Percentiles rank a stretch among this genome's conserved stretches.
Evolutionary conservation across 2,113 vertebrate species (phyloP).

Genomic region (Leptosomus discolor): DNA sequence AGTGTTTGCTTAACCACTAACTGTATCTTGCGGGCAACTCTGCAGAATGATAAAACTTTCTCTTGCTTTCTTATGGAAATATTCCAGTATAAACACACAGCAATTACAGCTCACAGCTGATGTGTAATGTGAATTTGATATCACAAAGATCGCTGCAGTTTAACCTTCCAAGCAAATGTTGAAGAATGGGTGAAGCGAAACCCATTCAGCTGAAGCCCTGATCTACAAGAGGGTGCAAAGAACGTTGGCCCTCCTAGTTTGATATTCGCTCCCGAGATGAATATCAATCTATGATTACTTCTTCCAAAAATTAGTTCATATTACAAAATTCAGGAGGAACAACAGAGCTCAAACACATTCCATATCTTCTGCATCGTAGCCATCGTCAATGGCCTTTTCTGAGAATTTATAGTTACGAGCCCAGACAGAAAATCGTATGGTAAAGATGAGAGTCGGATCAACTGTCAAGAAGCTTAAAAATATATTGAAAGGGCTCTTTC

Average conservation of each 20-base stretch:
- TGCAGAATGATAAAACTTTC: neutral
- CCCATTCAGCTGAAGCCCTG: fast-evolving
- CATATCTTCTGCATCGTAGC: neutral
- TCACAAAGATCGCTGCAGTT: neutral
- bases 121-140: no score
- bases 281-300: neutral
- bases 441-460: neutral
- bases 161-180: neutral
- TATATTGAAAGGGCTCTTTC: neutral
- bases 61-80: neutral
- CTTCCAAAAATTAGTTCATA: neutral
- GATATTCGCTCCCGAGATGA: neutral
- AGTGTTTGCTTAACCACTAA: neutral
- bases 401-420: neutral
- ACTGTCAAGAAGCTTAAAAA: neutral
- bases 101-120: no score
- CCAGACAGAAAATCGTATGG: neutral
- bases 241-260: fast-evolving
- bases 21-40: neutral
- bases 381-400: fast-evolving
- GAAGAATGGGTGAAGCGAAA: neutral
- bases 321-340: neutral
- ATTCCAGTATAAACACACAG: neutral
- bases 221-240: neutral
- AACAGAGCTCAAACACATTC: neutral